Percentiles rank a stretch among this genome's conserved stretches.
phyloP scores from a whole-genome alignment of 2,888 invertebrate species.

The Acleris sparsana region DNA sequence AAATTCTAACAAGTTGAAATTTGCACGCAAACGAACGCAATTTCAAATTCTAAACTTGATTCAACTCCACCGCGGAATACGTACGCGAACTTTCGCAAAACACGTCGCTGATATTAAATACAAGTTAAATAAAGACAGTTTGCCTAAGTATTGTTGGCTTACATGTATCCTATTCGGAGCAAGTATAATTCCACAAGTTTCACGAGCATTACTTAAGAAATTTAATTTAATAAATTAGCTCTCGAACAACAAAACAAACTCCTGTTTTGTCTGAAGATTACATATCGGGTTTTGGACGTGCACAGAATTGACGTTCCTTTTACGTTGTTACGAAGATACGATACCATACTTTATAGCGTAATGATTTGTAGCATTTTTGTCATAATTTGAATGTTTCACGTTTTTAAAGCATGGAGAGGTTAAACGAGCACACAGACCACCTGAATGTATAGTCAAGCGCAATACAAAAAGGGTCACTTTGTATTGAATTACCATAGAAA shows the following conservation, averaged over 20 bases:
- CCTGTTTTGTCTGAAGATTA: conserved; percentile 49
- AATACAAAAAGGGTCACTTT: too few relatives aligned
- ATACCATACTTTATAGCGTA: neutral
- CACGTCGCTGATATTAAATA: conserved; percentile 77
- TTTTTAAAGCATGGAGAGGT: too few relatives aligned
- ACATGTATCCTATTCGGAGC: conserved; percentile 70
- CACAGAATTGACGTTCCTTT: conserved; percentile 56
- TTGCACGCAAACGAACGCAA: conserved; percentile 63
- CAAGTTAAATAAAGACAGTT: conserved; percentile 76
- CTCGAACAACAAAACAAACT: conserved; percentile 53
- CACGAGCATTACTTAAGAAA: conserved; percentile 60
- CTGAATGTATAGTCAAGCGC: too few relatives aligned
- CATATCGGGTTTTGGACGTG: conserved; percentile 44
- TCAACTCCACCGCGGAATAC: conserved; percentile 56
- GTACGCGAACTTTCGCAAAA: conserved; percentile 63
- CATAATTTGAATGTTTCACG: too few relatives aligned
- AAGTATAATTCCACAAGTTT: conserved; percentile 71
- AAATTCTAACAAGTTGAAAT: conserved; percentile 57
- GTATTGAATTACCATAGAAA: too few relatives aligned
- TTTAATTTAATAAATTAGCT: conserved; percentile 72
- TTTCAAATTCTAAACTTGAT: conserved; percentile 68
- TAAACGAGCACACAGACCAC: too few relatives aligned
- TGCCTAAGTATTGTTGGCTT: conserved; percentile 65
- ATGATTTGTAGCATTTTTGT: too few relatives aligned
- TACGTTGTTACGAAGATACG: conserved; percentile 29